Evolutionary conservation across 2,113 vertebrate species (phyloP).

Genomic region (Pangasianodon hypophthalmus): DNA sequence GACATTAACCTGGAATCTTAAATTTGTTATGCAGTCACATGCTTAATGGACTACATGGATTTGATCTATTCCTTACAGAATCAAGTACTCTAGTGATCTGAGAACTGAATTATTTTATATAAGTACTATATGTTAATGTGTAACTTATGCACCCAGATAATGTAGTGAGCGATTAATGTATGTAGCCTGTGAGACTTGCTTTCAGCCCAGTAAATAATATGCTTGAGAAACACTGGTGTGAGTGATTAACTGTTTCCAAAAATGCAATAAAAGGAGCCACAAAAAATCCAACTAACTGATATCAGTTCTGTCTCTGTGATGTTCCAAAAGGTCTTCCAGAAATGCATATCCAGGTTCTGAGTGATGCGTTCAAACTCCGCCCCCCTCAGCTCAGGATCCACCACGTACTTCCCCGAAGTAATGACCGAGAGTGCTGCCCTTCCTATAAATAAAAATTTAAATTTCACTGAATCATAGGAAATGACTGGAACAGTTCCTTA

Average conservation of each 20-base stretch:
- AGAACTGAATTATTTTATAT: not conserved
- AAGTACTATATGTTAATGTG: not conserved
- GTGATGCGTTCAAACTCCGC: slow-evolving; percentile 85
- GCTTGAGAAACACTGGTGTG: not conserved
- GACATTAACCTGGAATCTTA: not conserved
- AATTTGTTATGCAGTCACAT: not conserved
- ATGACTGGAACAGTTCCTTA: not conserved
- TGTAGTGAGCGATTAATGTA: not conserved
- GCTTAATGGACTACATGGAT: not conserved
- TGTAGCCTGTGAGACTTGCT: not conserved
- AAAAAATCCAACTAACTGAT: slow-evolving; percentile 67
- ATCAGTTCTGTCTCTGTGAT: slow-evolving; percentile 85
- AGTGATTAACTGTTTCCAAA: not conserved
- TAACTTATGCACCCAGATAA: not conserved
- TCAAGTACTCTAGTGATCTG: not conserved
- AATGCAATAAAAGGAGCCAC: not conserved
- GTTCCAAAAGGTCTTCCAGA: slow-evolving; percentile 94
- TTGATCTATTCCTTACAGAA: not conserved
- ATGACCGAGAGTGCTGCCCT: slow-evolving; percentile 85
- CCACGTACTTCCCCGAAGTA: slow-evolving; percentile 84
- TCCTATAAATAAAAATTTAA: slow-evolving; percentile 63
- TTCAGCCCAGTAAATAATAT: not conserved
- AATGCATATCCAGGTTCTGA: slow-evolving; percentile 86
- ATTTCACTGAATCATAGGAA: not conserved
- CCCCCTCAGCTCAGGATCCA: slow-evolving; percentile 86